Conservation (phyloP, 2,113 vertebrate genomes). For the Irena cyanogastra region DNA sequence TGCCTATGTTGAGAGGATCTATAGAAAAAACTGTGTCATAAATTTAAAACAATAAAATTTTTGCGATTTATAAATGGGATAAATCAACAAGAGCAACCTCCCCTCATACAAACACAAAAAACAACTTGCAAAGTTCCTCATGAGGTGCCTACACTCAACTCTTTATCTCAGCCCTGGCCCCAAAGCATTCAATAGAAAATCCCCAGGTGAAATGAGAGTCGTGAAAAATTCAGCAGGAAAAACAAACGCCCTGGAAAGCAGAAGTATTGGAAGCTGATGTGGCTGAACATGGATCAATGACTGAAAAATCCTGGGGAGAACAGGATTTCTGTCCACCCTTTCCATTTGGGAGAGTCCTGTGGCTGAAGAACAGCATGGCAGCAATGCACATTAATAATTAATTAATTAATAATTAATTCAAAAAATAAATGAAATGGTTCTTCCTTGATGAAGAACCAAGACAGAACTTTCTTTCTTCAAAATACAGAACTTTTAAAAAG, state of each 20-base stretch:
- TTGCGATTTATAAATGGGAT: not conserved
- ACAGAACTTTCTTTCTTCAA: no score
- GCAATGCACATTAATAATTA: not conserved
- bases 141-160: not conserved
- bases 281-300: not conserved
- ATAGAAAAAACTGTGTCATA: not conserved
- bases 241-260: rapidly evolving
- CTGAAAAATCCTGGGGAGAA: not conserved
- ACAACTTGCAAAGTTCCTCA: not conserved
- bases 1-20: not conserved
- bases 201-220: not conserved
- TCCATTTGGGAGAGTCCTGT: not conserved
- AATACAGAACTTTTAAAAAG: not conserved
- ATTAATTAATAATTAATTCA: no score
- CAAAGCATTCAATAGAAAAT: not conserved
- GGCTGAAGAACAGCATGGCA: not conserved
- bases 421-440: not conserved
- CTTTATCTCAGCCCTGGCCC: not conserved
- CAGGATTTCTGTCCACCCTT: not conserved
- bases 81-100: not conserved
- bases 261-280: not conserved
- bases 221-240: not conserved
- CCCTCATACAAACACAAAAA: not conserved
- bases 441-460: no score
- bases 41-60: not conserved